Base-by-base conservation (phyloP, 2,797 vertebrate species). In the Morus bassanus region DNA sequence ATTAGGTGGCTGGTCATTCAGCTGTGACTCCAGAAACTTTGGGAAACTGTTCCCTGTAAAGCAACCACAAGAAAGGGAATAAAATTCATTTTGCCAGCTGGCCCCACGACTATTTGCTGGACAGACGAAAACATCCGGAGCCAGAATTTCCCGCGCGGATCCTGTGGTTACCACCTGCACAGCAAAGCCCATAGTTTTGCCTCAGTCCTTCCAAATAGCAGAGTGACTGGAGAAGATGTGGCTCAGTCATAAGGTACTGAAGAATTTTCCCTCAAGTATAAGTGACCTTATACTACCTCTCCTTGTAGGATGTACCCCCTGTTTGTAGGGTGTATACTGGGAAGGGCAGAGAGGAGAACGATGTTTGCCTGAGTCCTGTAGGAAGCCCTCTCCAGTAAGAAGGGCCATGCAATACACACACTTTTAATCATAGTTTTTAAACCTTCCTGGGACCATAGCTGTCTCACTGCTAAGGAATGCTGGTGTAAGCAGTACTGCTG, bases 401-500 rank as follows among this genome's bases (percentile, higher is more conserved):
- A 80, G 35, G 63, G 18, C 70, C 67, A 28, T 7, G 46, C 7
- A 56, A 60, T 7, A 43, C n/a, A 53, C 18, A 53, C 57, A 39
- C 10, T 83, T 85, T 19, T 12, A 88, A 72, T 23, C 33, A 67
- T 27, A 46, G 48, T 72, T 93, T 91, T 78, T 27, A 91, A 85
- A 68, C 50, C 54, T 88, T 88, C 15, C 85, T 22, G 64, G 72
- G 76, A 60, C 41, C 64, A 7, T 72, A 39, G 57, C 68, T 85
- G 68, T 27, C 88, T 94, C 72, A 95, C 57, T 19, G 46, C 37
- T 65, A 27, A 74, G 84, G 86, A 97, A 91, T 92, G 84, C 80
- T 87, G 74, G 28, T 60, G 37, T 92, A 95, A 96, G 92, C 85
- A 96, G 78, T 63, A 57, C 82, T 86, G 79, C 79, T 95, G 76